These are phyloP conservation scores for Macroramphosus scolopax DNA, from an alignment of 2,797 vertebrate species.

Conservation along the genomic window DNA sequence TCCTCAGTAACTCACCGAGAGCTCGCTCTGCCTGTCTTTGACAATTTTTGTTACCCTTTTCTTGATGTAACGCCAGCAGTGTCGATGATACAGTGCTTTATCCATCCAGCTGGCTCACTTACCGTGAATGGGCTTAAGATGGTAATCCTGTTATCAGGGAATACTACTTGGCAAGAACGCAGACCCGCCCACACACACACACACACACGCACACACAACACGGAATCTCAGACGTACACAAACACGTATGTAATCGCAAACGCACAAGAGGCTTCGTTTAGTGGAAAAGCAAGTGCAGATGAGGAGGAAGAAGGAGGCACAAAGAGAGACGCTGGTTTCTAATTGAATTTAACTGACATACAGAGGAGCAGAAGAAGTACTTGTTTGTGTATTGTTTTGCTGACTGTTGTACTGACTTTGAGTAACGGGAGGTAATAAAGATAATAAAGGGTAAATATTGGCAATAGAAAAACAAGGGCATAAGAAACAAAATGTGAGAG, in stretches of 20 bases:
- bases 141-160: slow-evolving; percentile 75
- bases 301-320: slow-evolving; percentile 11
- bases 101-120: slow-evolving; percentile 73
- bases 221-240: slow-evolving; percentile 27
- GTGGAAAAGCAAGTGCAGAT: slow-evolving; percentile 14
- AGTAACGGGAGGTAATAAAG: no score
- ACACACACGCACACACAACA: slow-evolving; percentile 13
- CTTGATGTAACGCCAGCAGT: slow-evolving; percentile 61
- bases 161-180: slow-evolving; percentile 67
- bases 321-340: slow-evolving; percentile 20
- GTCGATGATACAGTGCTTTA: slow-evolving; percentile 63
- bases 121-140: slow-evolving; percentile 73
- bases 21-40: slow-evolving; percentile 47
- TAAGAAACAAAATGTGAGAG: no score
- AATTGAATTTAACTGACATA: no score
- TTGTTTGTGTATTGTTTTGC: no score
- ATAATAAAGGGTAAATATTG: no score
- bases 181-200: slow-evolving; percentile 31
- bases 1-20: slow-evolving; percentile 36
- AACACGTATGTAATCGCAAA: background rate
- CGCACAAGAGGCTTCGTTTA: slow-evolving; percentile 16
- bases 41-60: slow-evolving; percentile 60
- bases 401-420: no score
- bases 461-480: no score
- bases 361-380: no score